Percentiles rank a stretch among this genome's conserved stretches.
These are phyloP conservation scores for Meliscaeva auricollis DNA, from an alignment of 2,888 invertebrate genomes.

Conservation along the genomic window DNA sequence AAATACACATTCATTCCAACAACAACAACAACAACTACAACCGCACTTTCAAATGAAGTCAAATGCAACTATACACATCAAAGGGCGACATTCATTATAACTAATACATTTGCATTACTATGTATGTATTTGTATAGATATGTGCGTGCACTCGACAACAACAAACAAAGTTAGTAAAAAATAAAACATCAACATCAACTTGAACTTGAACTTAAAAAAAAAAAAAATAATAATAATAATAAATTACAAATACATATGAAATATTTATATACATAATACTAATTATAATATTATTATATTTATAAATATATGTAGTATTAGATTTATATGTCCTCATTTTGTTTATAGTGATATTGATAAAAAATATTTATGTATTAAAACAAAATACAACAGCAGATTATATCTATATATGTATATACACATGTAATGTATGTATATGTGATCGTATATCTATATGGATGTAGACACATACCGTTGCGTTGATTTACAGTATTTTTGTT, in stretches of 20 bases:
- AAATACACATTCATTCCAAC: background rate
- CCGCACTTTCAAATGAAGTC: constrained; percentile 8
- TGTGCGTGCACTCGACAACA: constrained; percentile 27
- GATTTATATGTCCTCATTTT: constrained; percentile 75
- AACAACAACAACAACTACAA: background rate
- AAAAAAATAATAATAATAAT: constrained; percentile 22
- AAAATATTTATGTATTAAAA: constrained; percentile 52
- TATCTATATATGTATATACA: constrained; percentile 20
- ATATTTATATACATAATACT: constrained; percentile 70
- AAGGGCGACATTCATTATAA: constrained; percentile 44
- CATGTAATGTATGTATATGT: constrained; percentile 25
- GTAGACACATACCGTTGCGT: constrained; percentile 24
- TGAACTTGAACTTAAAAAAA: constrained; percentile 12
- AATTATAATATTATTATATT: constrained; percentile 69
- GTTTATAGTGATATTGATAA: constrained; percentile 65
- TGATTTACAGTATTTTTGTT: constrained; percentile 65
- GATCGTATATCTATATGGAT: constrained; percentile 33
- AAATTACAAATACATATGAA: constrained; percentile 58
- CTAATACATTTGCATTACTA: constrained; percentile 39
- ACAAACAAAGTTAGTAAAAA: too few relatives aligned
- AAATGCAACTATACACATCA: constrained; percentile 52
- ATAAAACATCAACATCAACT: constrained; percentile 38
- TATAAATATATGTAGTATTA: constrained; percentile 68
- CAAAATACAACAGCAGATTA: constrained; percentile 32
- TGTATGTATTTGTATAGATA: constrained; percentile 40